These are phyloP conservation scores for Rotaria magnacalcarata DNA, from an alignment of 2,888 invertebrate genomes.

Conservation along the genomic window DNA sequence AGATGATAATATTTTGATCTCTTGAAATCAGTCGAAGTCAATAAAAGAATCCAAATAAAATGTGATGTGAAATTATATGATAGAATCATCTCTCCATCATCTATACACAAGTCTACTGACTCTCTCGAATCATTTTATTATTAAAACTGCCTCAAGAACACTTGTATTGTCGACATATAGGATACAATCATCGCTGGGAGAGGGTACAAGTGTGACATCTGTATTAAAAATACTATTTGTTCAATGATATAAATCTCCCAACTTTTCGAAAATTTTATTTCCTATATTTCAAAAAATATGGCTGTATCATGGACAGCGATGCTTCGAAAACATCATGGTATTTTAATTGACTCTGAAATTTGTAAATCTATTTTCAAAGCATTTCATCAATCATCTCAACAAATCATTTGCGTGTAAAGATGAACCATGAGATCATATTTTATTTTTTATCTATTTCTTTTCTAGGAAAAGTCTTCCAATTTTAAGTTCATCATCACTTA, in stretches of 20 bases:
- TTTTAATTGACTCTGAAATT: not conserved
- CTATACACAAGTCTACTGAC: too few species aligned
- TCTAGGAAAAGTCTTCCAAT: conserved; percentile 1
- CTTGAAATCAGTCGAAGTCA: too few species aligned
- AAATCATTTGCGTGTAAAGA: not conserved
- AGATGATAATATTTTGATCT: too few species aligned
- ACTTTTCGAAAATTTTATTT: too few species aligned
- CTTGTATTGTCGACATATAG: too few species aligned
- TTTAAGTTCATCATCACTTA: not conserved
- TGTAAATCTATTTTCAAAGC: conserved; percentile 14
- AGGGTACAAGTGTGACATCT: not conserved
- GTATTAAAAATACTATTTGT: not conserved
- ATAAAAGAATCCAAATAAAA: too few species aligned
- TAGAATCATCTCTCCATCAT: too few species aligned
- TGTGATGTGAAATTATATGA: too few species aligned
- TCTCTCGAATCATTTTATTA: too few species aligned
- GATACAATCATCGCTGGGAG: too few species aligned
- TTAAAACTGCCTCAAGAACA: too few species aligned
- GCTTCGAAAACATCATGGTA: conserved; percentile 12
- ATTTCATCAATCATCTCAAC: not conserved
- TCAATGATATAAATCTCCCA: not conserved
- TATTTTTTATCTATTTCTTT: not conserved
- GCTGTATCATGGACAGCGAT: not conserved
- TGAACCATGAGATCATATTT: not conserved
- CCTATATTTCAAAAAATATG: not conserved